Base-by-base conservation (phyloP, 2,797 vertebrate genomes). In the Artibeus jamaicensis region DNA sequence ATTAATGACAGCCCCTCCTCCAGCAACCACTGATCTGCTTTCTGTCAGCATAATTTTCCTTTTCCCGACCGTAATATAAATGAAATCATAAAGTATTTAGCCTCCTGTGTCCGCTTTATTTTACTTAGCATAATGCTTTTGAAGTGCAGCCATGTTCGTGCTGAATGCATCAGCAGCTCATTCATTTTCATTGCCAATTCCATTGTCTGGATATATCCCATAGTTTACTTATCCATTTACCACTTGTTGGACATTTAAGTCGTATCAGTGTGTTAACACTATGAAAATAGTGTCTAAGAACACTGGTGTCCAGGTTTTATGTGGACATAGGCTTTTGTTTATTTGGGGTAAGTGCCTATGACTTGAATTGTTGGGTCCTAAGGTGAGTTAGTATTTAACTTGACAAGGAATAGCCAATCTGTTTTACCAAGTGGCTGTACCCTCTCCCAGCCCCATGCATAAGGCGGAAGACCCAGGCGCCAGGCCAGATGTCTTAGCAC, bases 281-380 rank as follows among this genome's bases (percentile, higher is more conserved):
- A n/a, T 84, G 57, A 88, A 88, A 93, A 94, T 48, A 65, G 68
- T 22, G 50, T 8, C 57, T 48, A 32, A 42, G 55, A 68, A 88
- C 21, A 70, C 22, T 8, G 26, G 4, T 48, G n/a, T 84, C 19
- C 34, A 81, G 24, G 19, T 55, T 77, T 50, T 68, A 0, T 88
- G 76, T 88, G 65, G 62, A 34, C 21, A 55, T 29, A 50, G 10
- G 39, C 4, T 59, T 78, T 90, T 62, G n/a, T 73, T 92, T 59
- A 55, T 94, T 34, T 67, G 57, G 70, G 18, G 19, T 84, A 91
- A 95, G 68, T 48, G 50, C 48, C 22, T 29, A 11, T 46, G 22
- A 92, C 24, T 46, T 68, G 39, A 95, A 89, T 37, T 92, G 24
- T 81, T 82, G 57, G 34, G 16, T 88, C 42, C 21, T 16, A 16